phyloP scores from a whole-genome alignment of 2,888 invertebrate genomes.

The Cepaea hortensis region DNA sequence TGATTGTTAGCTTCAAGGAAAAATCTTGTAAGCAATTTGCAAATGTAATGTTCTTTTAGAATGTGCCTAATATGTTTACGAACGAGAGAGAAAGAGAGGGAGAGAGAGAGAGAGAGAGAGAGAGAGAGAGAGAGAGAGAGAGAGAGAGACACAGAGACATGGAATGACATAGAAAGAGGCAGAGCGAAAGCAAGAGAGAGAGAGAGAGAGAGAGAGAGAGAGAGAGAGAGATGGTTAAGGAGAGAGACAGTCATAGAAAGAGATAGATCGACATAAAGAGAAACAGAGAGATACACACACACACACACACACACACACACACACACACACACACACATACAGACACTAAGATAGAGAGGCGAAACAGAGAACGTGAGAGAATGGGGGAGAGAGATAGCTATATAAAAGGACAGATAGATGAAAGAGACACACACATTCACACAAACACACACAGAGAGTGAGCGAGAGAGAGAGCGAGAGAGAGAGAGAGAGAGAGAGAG shows the following conservation, averaged over 20 bases:
- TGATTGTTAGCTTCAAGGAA: no score
- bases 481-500: neutral
- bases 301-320: no score
- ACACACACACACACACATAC: neutral
- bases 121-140: neutral
- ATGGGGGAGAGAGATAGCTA: neutral
- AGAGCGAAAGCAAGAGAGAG: neutral
- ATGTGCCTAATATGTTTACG: no score
- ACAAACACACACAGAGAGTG: neutral
- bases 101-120: neutral
- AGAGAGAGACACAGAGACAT: neutral
- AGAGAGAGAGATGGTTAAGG: neutral
- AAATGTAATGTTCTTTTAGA: no score
- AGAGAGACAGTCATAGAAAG: neutral
- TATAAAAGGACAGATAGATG: neutral
- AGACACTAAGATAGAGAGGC: no score
- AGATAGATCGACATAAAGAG: neutral
- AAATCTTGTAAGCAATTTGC: no score
- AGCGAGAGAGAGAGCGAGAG: neutral
- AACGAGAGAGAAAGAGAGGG: no score
- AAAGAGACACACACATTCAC: neutral
- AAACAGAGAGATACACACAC: no score
- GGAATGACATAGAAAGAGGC: neutral
- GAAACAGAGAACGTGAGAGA: neutral
- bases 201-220: constrained; percentile 7